Percentiles rank a stretch among this genome's conserved stretches.
Conservation (phyloP, 2,113 vertebrate genomes). For the Glareola pratincola region DNA sequence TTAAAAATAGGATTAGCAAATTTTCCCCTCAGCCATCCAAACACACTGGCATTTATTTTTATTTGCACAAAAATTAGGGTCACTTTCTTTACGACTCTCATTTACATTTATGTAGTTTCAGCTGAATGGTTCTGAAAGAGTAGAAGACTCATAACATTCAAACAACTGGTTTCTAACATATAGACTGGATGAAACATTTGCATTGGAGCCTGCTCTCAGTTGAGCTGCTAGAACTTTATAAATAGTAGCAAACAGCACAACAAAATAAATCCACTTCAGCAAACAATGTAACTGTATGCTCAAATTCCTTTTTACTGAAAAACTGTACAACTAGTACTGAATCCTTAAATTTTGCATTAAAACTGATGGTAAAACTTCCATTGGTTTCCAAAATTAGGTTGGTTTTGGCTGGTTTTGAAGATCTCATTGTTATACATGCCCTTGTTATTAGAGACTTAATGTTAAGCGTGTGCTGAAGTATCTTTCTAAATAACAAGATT, state of each 20-base stretch:
- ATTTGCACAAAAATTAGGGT: neutral
- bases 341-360: neutral
- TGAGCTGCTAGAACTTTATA: neutral
- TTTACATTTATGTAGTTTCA: neutral
- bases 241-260: neutral
- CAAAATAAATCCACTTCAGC: neutral
- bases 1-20: neutral
- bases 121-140: neutral
- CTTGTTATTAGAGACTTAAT: neutral
- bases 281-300: neutral
- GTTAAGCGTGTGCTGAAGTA: neutral
- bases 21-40: neutral
- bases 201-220: neutral
- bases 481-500: neutral
- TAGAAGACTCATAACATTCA: neutral
- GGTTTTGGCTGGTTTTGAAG: neutral
- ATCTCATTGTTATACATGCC: neutral
- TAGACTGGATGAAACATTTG: neutral
- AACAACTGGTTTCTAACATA: neutral
- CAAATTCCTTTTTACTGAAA: neutral
- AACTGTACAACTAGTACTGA: neutral
- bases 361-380: neutral
- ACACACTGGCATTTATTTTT: neutral
- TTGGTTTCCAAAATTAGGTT: neutral
- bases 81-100: neutral